A percentile compares a stretch with the other conserved stretches of the same genome.
Conservation (phyloP, 2,113 vertebrate species). For the Falco punctatus region DNA sequence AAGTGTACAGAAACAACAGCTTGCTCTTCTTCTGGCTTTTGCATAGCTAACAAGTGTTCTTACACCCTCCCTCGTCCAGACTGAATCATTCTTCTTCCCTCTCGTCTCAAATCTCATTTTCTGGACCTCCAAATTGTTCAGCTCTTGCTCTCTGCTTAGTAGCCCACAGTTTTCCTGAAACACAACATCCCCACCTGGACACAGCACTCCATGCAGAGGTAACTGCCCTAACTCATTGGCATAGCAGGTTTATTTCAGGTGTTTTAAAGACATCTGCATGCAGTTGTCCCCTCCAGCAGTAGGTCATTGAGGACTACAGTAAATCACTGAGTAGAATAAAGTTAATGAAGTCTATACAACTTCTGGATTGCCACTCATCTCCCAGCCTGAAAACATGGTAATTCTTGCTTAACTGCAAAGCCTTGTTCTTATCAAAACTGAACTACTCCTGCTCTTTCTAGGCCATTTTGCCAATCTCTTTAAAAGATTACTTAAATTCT, state of each 20-base stretch:
- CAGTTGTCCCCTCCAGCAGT: background rate
- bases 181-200: background rate
- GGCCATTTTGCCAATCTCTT: background rate
- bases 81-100: background rate
- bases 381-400: background rate
- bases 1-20: background rate
- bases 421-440: background rate
- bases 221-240: background rate
- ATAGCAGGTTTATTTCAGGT: too few species aligned
- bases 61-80: background rate
- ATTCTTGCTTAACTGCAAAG: background rate
- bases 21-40: background rate
- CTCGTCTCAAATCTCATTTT: background rate
- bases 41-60: background rate
- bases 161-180: background rate
- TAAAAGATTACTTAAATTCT: background rate
- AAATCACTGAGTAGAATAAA: background rate
- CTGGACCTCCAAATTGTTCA: background rate
- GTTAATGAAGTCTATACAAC: background rate
- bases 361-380: background rate
- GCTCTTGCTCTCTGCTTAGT: background rate
- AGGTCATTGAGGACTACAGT: background rate
- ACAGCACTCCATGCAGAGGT: background rate
- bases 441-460: background rate
- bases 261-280: background rate